A percentile compares a stretch with the other conserved stretches of the same genome.
phyloP scores from a whole-genome alignment of 2,113 vertebrate species.

The Egretta garzetta region DNA sequence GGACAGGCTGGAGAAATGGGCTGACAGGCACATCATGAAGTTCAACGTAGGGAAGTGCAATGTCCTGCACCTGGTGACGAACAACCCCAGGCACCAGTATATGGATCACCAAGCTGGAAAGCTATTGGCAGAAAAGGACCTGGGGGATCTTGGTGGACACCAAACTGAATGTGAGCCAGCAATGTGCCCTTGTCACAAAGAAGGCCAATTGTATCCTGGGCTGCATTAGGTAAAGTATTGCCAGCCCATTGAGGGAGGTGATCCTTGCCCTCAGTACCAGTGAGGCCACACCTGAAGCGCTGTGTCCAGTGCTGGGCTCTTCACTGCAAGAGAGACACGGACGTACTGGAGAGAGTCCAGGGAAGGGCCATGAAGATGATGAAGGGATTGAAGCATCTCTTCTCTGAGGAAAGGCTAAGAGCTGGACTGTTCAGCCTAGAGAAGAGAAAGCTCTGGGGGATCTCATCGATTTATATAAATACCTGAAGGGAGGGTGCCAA shows the following conservation, averaged over 20 bases:
- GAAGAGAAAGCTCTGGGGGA: neutral
- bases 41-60: neutral
- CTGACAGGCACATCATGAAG: neutral
- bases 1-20: neutral
- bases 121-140: neutral
- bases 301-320: neutral
- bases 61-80: neutral
- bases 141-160: neutral
- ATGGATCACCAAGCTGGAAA: neutral
- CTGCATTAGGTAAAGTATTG: neutral
- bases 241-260: neutral
- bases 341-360: neutral
- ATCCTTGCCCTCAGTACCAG: rapidly evolving
- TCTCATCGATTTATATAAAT: no score
- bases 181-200: neutral
- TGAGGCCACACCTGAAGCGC: neutral
- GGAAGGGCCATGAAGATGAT: neutral
- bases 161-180: neutral
- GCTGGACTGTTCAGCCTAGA: neutral
- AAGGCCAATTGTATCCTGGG: neutral
- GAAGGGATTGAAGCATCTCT: neutral
- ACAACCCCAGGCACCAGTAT: neutral
- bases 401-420: neutral
- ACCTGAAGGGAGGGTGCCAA: neutral
- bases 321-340: neutral